Percentiles rank a stretch among this genome's conserved stretches.
Evolutionary conservation across 2,888 invertebrate species (phyloP).

Genomic region (Acleris sparsana): DNA sequence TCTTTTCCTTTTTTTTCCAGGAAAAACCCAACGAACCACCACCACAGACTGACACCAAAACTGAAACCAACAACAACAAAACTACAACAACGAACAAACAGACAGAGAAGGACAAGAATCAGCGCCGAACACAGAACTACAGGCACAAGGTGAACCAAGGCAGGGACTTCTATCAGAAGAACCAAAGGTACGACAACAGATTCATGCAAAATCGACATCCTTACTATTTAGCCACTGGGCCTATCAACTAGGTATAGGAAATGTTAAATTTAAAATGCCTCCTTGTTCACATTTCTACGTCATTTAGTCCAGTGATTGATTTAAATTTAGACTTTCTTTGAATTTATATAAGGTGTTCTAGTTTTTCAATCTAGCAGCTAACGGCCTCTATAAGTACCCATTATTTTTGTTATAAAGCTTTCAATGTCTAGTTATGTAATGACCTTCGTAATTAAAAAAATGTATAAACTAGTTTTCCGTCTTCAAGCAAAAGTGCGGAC

Average conservation of each 20-base stretch:
- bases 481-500: too few relatives aligned
- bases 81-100: constrained; percentile 49
- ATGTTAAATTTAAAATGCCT: neutral
- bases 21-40: constrained; percentile 58
- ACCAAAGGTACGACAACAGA: constrained; percentile 72
- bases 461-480: too few relatives aligned
- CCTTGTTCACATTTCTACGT: too few relatives aligned
- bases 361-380: neutral
- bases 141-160: constrained; percentile 64
- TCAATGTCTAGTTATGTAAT: too few relatives aligned
- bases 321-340: too few relatives aligned
- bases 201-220: constrained; percentile 73
- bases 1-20: constrained; percentile 42
- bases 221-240: constrained; percentile 77
- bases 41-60: constrained; percentile 47
- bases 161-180: constrained; percentile 69
- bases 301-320: too few relatives aligned
- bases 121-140: constrained; percentile 67
- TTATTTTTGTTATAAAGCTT: too few relatives aligned
- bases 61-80: constrained; percentile 41
- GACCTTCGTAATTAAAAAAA: too few relatives aligned
- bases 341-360: neutral
- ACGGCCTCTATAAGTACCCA: too few relatives aligned
- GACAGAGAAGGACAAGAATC: constrained; percentile 62
- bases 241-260: constrained; percentile 64